Evolutionary conservation across 2,888 invertebrate genomes (phyloP), one percentile per base, ranked within the genome.

Genomic region (Pediacus dermestoides): DNA sequence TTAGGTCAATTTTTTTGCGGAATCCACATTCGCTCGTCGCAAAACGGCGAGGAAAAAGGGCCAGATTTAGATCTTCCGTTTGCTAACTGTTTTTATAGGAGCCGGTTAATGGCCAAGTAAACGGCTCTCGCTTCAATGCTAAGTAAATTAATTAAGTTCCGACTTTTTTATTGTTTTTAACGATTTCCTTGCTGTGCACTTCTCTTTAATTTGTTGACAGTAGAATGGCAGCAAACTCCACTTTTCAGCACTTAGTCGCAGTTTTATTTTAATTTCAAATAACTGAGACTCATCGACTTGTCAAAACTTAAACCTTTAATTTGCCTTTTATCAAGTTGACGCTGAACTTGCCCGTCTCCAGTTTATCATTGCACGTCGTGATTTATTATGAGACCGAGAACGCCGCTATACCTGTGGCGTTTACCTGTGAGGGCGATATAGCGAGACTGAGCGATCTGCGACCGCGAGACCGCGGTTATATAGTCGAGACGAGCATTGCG

Each of bases 401-500:
- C 4, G 23, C 10, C 8, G 27, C 35, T 37, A 37, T 58, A 65
- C 64, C 63, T 64, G 66, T 64, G 52, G 63, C 57, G 58, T 56
- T 47, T 48, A 54, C 54, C 52, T 52, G 52, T 49, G 53, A 27
- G 50, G 44, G 52, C 53, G 45, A 42, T 37, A 42, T 39, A 50
- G 45, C 52, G 53, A 48, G 55, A 66, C 64, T 64, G 61, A 59
- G 57, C 59, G 63, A 54, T 53, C 52, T 49, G 53, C 52, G 54
- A 53, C 50, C 60, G 58, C 57, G 52, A 52, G 47, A 51, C 46
- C 55, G 50, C 58, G 54, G 61, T 66, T 66, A 66, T 67, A 68
- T 67, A 65, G 55, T 55, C 63, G 52, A 51, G 50, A 53, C 62
- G 57, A 63, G 55, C 64, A 65, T 65, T 63, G 66, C 67, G 66